Evolutionary conservation across 2,888 invertebrate species (phyloP).

Genomic region (Nomada ruficornis): DNA sequence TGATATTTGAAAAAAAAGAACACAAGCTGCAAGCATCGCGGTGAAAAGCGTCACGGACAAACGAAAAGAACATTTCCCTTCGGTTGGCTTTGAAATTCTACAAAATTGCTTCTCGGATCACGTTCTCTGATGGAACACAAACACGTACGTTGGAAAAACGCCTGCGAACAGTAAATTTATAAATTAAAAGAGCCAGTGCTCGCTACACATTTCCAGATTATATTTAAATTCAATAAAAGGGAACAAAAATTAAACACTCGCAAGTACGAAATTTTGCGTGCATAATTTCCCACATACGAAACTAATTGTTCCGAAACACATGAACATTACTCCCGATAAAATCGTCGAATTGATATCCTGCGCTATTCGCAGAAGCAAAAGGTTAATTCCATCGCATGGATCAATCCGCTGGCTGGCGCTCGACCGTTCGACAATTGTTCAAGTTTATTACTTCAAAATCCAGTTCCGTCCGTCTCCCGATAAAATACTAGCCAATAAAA

Average conservation of each 20-base stretch:
- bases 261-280: neutral
- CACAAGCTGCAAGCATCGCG: constrained; percentile 43
- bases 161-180: constrained; percentile 19
- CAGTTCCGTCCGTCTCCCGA: constrained; percentile 19
- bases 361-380: neutral
- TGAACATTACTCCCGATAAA: neutral
- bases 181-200: neutral
- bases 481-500: constrained; percentile 54
- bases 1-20: constrained; percentile 16
- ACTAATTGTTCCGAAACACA: neutral
- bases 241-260: no score
- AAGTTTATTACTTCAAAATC: constrained; percentile 42
- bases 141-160: constrained; percentile 13
- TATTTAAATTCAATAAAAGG: no score
- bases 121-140: constrained; percentile 43
- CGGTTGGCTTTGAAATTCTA: constrained; percentile 57
- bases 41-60: constrained; percentile 50
- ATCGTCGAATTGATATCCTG: constrained; percentile 24
- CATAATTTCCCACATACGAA: no score
- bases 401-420: neutral
- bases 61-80: constrained; percentile 48
- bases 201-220: no score
- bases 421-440: constrained; percentile 27
- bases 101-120: constrained; percentile 55
- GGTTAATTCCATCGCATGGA: constrained; percentile 37